Conservation (phyloP, 2,888 invertebrate genomes). For the Athrips mouffetella region DNA sequence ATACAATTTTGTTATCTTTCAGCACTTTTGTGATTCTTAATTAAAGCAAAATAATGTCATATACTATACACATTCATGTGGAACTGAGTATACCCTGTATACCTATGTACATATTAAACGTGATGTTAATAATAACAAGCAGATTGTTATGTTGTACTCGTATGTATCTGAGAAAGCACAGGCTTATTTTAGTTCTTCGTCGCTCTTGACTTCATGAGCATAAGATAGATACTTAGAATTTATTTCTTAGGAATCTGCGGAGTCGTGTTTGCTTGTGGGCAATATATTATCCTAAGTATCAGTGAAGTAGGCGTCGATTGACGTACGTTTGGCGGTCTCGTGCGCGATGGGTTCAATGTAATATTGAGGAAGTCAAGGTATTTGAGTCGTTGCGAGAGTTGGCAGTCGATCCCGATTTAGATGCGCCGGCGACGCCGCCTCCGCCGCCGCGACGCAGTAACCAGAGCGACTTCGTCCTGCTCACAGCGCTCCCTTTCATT, state of each 20-base stretch:
- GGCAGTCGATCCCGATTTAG: constrained; percentile 77
- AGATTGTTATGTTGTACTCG: too few species aligned
- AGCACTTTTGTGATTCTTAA: too few species aligned
- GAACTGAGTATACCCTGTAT: too few species aligned
- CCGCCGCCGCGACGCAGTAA: constrained; percentile 70
- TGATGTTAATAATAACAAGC: too few species aligned
- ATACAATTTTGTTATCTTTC: neutral
- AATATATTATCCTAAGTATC: constrained; percentile 40
- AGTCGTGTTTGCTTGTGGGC: constrained; percentile 29
- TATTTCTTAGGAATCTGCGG: neutral
- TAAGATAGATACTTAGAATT: neutral
- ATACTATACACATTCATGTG: too few species aligned
- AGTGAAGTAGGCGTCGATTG: constrained; percentile 68
- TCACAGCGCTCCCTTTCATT: constrained; percentile 52
- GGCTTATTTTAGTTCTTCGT: too few species aligned
- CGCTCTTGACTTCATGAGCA: neutral
- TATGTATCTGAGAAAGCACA: too few species aligned
- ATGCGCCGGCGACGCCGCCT: constrained; percentile 73
- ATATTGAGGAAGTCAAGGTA: constrained; percentile 79
- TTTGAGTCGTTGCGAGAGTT: constrained; percentile 76
- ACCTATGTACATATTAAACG: too few species aligned
- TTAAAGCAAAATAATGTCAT: too few species aligned
- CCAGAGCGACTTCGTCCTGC: constrained; percentile 71
- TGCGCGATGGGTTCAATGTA: constrained; percentile 75
- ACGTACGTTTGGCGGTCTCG: constrained; percentile 71